phyloP scores from a whole-genome alignment of 2,113 vertebrate genomes.

The Onychorhynchus coronatus region DNA sequence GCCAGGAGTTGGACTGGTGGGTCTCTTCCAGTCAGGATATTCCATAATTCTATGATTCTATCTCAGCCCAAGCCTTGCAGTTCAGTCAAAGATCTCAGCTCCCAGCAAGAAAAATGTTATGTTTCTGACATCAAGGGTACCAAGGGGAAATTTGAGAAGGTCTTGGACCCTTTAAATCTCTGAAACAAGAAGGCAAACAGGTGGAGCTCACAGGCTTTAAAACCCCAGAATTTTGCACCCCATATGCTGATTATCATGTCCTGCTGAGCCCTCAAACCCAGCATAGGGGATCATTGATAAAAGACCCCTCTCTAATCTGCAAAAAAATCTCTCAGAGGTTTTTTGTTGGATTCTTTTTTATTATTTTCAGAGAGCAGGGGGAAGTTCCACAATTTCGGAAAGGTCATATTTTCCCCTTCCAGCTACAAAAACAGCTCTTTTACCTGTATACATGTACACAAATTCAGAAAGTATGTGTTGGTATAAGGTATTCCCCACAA shows the following conservation, averaged over 20 bases:
- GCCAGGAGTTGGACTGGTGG: accelerated
- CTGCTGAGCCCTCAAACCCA: background rate
- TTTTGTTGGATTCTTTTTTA: background rate
- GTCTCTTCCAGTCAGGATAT: background rate
- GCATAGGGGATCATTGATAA: background rate
- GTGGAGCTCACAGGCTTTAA: background rate
- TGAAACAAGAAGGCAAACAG: background rate
- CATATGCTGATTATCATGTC: background rate
- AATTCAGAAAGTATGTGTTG: background rate
- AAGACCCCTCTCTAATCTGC: background rate
- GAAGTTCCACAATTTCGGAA: slow-evolving; percentile 9
- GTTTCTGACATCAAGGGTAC: background rate
- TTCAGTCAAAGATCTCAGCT: background rate
- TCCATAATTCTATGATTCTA: background rate
- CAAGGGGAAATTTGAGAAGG: background rate
- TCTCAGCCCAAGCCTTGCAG: background rate
- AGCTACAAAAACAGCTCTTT: background rate
- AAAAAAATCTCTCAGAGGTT: background rate
- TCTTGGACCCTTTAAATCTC: background rate
- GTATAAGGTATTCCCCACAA: background rate
- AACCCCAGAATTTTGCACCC: background rate
- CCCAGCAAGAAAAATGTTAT: background rate
- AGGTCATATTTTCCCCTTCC: slow-evolving; percentile 28
- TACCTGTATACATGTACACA: background rate
- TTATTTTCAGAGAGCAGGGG: background rate